Conservation (phyloP, 2,797 vertebrate genomes). For the Pelobates cultripes region DNA sequence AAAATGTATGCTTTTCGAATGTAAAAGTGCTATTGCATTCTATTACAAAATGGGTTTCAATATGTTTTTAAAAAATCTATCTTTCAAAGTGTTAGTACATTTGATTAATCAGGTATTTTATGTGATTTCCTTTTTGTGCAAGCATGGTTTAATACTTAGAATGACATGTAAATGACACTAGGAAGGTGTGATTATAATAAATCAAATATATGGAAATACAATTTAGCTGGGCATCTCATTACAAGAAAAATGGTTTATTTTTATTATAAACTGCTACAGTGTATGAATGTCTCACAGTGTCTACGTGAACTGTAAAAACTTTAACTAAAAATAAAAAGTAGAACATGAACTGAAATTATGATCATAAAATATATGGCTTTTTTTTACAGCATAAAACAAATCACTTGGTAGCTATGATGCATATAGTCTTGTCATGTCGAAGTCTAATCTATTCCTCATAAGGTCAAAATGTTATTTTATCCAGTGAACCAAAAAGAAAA, state of each 20-base stretch:
- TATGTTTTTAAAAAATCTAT: no score
- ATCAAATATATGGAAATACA: not conserved
- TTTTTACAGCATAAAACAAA: slow-evolving; percentile 12
- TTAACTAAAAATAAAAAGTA: not conserved
- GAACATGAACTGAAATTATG: not conserved
- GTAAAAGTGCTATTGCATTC: no score
- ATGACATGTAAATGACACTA: not conserved
- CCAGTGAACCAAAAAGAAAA: not conserved
- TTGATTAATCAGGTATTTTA: no score
- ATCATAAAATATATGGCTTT: slow-evolving; percentile 12
- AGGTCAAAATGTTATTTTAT: not conserved
- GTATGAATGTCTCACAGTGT: not conserved
- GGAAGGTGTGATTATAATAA: not conserved
- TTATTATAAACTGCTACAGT: not conserved
- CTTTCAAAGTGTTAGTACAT: no score
- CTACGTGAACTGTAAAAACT: not conserved
- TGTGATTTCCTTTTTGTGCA: not conserved
- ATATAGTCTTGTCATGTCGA: not conserved
- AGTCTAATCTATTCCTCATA: not conserved
- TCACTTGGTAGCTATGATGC: not conserved
- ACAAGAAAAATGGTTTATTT: not conserved
- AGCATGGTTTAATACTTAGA: not conserved
- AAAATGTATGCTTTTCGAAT: no score
- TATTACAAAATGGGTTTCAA: no score
- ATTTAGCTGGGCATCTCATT: not conserved